Conservation (phyloP, 2,888 invertebrate genomes). For the Caenorhabditis japonica region DNA sequence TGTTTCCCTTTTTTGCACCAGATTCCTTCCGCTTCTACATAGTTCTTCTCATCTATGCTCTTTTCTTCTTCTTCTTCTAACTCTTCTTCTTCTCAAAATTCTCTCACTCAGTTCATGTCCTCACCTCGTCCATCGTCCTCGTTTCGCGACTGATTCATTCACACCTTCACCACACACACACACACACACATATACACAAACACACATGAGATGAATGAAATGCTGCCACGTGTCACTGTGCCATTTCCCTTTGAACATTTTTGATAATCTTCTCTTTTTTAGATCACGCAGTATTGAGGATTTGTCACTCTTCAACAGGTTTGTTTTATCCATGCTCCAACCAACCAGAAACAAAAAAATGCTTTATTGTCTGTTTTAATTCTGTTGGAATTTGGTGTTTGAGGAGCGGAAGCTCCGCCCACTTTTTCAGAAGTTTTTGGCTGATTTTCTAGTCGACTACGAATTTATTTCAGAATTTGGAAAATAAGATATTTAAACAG, state of each 20-base stretch:
- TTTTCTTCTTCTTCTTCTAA: slow-evolving; percentile 6
- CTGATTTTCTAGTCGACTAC: no score
- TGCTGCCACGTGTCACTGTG: slow-evolving; percentile 39
- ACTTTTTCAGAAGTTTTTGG: no score
- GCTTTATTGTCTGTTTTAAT: slow-evolving; percentile 25
- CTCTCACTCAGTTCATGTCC: slow-evolving; percentile 39
- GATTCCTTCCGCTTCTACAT: not conserved
- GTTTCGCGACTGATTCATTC: slow-evolving; percentile 28
- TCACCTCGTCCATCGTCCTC: slow-evolving; percentile 9
- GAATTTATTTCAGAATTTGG: no score
- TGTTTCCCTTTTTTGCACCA: not conserved
- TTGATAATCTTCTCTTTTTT: slow-evolving; percentile 57
- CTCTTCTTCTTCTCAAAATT: slow-evolving; percentile 14
- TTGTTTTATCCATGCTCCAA: slow-evolving; percentile 61
- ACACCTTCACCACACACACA: slow-evolving; percentile 3
- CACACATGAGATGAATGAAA: slow-evolving; percentile 33
- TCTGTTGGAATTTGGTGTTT: no score
- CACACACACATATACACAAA: no score
- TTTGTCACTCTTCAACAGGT: slow-evolving; percentile 78
- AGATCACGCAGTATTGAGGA: slow-evolving; percentile 77
- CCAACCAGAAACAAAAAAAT: slow-evolving; percentile 46
- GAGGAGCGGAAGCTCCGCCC: no score
- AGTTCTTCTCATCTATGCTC: slow-evolving; percentile 4
- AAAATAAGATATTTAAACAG: no score
- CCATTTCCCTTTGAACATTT: slow-evolving; percentile 1